Evolutionary conservation across 2,797 vertebrate genomes (phyloP).

Genomic region (Adelosebastes latens): DNA sequence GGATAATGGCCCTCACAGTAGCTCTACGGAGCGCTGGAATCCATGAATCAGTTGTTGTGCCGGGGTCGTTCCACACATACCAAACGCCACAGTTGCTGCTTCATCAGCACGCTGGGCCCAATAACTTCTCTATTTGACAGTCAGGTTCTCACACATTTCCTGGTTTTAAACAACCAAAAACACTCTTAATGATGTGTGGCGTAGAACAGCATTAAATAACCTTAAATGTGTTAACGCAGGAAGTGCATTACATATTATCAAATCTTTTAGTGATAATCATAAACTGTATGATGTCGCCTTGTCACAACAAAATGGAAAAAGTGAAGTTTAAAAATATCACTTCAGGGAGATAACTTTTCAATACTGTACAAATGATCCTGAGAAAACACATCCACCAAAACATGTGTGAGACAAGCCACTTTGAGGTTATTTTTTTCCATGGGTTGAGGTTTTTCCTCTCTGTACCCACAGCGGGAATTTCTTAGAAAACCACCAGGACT

Average conservation of each 20-base stretch:
- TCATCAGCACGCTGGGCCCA: constrained; percentile 54
- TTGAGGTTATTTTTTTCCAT: constrained; percentile 37
- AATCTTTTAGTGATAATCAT: not conserved
- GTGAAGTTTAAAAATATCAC: not conserved
- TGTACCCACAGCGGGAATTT: constrained; percentile 65
- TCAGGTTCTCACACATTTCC: not conserved
- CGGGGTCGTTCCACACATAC: constrained; percentile 67
- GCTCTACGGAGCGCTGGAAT: constrained; percentile 43
- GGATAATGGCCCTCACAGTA: constrained; percentile 53
- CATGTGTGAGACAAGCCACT: constrained; percentile 18
- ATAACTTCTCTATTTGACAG: constrained; percentile 7
- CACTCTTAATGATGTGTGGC: not conserved
- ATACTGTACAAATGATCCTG: not conserved
- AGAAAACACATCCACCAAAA: constrained; percentile 14
- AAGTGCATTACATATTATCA: not conserved
- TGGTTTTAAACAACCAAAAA: not conserved
- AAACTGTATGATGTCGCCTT: not conserved
- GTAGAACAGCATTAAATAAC: not conserved
- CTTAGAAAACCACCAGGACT: constrained; percentile 48
- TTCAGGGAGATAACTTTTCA: not conserved
- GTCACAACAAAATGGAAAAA: not conserved
- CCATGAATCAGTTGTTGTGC: constrained; percentile 69
- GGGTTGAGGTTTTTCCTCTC: constrained; percentile 24
- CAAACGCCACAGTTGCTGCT: constrained; percentile 50
- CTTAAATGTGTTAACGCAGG: not conserved